Percentiles rank a stretch among this genome's conserved stretches.
Evolutionary conservation across 2,797 vertebrate genomes (phyloP).

Genomic region (Chelmon rostratus): DNA sequence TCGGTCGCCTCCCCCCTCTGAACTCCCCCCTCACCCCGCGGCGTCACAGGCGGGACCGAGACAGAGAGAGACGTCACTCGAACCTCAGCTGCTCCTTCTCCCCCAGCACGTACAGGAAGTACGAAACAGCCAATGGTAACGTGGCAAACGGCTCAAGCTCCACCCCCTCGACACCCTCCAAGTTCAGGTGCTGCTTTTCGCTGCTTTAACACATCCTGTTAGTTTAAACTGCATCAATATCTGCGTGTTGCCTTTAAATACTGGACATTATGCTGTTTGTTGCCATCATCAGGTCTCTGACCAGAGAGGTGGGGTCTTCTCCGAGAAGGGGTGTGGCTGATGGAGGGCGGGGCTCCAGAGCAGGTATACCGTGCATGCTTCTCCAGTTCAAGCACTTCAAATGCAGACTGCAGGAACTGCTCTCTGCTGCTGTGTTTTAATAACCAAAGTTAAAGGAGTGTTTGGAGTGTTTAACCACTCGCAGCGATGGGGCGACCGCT

Average conservation of each 20-base stretch:
- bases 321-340: constrained; percentile 70
- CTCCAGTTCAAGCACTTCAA: background rate
- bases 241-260: background rate
- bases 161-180: constrained; percentile 72
- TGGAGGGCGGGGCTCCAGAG: constrained; percentile 61
- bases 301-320: constrained; percentile 70
- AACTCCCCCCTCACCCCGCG: constrained; percentile 73
- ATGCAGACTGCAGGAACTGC: background rate
- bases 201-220: background rate
- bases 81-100: constrained; percentile 81
- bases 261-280: background rate
- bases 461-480: no score
- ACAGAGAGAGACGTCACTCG: constrained; percentile 57
- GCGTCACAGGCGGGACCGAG: constrained; percentile 57
- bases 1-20: constrained; percentile 70
- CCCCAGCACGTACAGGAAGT: constrained; percentile 66
- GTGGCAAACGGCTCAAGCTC: constrained; percentile 49
- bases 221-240: background rate
- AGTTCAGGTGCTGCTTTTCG: no score
- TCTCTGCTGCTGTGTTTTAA: no score
- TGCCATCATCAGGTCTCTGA: constrained; percentile 74
- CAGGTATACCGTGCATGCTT: constrained; percentile 38
- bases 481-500: no score
- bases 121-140: constrained; percentile 61
- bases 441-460: no score